These are phyloP conservation scores for Brachionus koreanus DNA, from an alignment of 1,140 invertebrate genomes.

Conservation along the genomic window DNA sequence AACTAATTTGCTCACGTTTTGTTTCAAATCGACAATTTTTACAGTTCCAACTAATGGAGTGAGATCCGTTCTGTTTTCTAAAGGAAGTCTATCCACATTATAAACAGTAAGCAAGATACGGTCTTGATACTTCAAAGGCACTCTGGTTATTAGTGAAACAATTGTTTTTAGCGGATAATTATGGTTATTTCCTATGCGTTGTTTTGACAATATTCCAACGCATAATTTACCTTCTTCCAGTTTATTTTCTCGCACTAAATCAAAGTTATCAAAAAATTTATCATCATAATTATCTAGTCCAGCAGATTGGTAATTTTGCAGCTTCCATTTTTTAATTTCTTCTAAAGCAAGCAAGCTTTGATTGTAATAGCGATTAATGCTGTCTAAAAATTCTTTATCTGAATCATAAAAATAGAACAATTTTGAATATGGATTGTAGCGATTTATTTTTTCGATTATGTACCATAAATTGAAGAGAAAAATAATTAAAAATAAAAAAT, in stretches of 20 bases:
- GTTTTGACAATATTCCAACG: slow-evolving; percentile 23
- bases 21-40: slow-evolving; percentile 24
- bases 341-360: not conserved
- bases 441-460: not conserved
- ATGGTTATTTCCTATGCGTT: not conserved
- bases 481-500: not conserved
- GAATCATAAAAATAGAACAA: not conserved
- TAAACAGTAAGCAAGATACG: not conserved
- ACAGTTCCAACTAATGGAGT: not conserved
- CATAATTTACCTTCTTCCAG: not conserved
- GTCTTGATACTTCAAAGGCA: slow-evolving; percentile 12
- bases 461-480: not conserved
- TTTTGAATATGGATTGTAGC: not conserved
- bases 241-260: not conserved
- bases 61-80: not conserved
- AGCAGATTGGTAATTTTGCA: not conserved
- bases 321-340: slow-evolving; percentile 14
- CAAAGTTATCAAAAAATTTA: not conserved
- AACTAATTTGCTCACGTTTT: not conserved
- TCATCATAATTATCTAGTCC: not conserved
- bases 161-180: slow-evolving; percentile 36
- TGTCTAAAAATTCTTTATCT: not conserved
- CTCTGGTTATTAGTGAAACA: not conserved
- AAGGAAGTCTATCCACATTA: not conserved
- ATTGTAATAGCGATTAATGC: not conserved